Conservation (phyloP, 2,113 vertebrate genomes). For the Garra rufa region DNA sequence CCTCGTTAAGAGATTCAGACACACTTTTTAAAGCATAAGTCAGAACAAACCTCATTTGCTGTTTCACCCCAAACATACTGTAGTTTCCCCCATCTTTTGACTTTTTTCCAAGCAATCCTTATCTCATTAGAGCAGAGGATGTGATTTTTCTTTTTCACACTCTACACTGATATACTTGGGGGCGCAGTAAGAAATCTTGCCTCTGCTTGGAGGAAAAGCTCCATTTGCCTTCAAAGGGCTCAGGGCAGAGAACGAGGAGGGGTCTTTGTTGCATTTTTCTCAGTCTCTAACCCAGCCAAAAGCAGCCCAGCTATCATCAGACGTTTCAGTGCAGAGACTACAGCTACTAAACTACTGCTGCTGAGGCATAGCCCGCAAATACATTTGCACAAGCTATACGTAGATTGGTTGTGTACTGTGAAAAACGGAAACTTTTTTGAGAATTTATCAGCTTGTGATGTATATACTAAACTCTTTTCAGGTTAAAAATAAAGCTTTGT, state of each 20-base stretch:
- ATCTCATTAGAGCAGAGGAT: constrained; percentile 38
- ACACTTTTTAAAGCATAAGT: constrained; percentile 7
- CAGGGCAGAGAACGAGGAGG: neutral
- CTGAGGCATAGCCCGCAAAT: neutral
- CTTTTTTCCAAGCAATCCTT: neutral
- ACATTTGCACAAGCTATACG: constrained; percentile 21
- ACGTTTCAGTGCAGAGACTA: neutral
- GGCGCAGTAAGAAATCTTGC: neutral
- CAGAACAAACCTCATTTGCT: neutral
- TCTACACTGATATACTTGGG: neutral
- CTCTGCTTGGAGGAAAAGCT: constrained; percentile 23
- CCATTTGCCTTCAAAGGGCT: constrained; percentile 22
- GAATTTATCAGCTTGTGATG: neutral
- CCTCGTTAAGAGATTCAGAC: neutral
- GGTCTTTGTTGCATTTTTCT: neutral
- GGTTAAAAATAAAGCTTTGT: constrained; percentile 25
- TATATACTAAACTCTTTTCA: constrained; percentile 10
- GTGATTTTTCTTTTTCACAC: constrained; percentile 5
- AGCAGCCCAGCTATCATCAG: neutral
- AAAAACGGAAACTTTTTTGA: neutral
- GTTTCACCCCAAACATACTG: neutral
- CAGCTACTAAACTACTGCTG: neutral
- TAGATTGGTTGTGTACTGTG: neutral
- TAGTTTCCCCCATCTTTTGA: neutral
- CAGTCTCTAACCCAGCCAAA: neutral